phyloP scores from a whole-genome alignment of 2,113 vertebrate species.

The Polyodon spathula region DNA sequence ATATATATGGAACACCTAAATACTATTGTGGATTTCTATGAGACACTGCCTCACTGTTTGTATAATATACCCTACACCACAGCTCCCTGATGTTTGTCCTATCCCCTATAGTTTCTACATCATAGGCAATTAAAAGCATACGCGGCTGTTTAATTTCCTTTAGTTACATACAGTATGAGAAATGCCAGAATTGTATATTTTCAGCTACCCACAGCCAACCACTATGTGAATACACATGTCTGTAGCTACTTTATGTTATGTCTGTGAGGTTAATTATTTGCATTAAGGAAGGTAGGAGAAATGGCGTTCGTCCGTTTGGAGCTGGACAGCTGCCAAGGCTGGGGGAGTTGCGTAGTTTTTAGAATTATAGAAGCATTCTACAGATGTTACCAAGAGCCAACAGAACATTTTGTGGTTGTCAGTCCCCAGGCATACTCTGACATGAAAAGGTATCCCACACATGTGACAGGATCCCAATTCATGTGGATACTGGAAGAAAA shows the following conservation, averaged over 20 bases:
- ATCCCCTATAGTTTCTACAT: slow-evolving; percentile 33
- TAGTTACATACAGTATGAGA: slow-evolving; percentile 38
- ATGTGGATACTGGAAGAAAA: slow-evolving; percentile 22
- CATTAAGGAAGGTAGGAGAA: slow-evolving; percentile 12
- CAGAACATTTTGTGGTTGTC: slow-evolving; percentile 74
- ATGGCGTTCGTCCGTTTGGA: slow-evolving; percentile 8
- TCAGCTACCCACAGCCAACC: slow-evolving; percentile 15
- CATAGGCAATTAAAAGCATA: slow-evolving; percentile 52
- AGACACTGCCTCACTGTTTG: slow-evolving; percentile 38
- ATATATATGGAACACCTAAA: no score
- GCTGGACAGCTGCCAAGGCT: slow-evolving; percentile 9
- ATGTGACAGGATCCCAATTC: slow-evolving; percentile 32
- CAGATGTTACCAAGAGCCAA: slow-evolving; percentile 74
- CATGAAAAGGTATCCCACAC: slow-evolving; percentile 40
- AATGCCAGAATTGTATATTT: slow-evolving; percentile 38
- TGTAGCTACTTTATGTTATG: slow-evolving; percentile 37
- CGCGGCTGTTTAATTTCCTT: slow-evolving; percentile 49
- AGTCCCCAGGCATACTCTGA: slow-evolving; percentile 43
- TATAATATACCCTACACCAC: slow-evolving; percentile 32
- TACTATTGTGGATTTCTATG: no score
- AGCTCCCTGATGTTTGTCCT: slow-evolving; percentile 31
- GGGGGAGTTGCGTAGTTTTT: slow-evolving; percentile 54
- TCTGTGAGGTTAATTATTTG: slow-evolving; percentile 23
- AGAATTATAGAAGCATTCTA: slow-evolving; percentile 61
- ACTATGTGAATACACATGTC: slow-evolving; percentile 2